Base-by-base conservation (phyloP, 2,113 vertebrate species). In the Picathartes gymnocephalus region DNA sequence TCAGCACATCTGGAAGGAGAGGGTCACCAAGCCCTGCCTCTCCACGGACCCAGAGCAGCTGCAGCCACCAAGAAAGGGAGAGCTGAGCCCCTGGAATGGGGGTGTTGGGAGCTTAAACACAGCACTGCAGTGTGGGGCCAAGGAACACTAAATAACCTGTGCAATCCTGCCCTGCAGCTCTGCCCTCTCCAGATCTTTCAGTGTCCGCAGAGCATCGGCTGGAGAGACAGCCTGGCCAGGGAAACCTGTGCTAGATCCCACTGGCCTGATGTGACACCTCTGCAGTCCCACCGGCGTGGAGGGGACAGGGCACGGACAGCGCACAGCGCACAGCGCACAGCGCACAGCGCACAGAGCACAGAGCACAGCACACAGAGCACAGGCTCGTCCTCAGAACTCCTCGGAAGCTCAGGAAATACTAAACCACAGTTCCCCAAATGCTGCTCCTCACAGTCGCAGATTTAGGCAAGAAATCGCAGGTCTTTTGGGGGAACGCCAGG, bases 211-310 rank as follows among this genome's bases (percentile, higher is more conserved):
- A 76, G 48, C 31, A 0, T 4, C 8, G 4, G 64, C 35, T 13
- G 16, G 21, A 60, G 73, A 0, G 0, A 3, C 2, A 1, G 6
- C 17, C 28, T 4, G 1, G 45, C 74, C 56, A 3, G 37, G 74
- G 3, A 9, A 50, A 22, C 39, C 40, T 48, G 18, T 15, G 3
- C 40, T 31, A 69, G 24, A 0, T 1, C 7, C 3, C 39, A 39
- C 18, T 21, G 25, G 4, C 3, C 3, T 7, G 45, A 31, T 18
- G 19, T 45, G 2, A 3, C 45, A 2, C 13, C 62, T 22, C 47
- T 20, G 65, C 70, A 13, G 64, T 4, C 0, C 10, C 47, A 3
- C n/a, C 1, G 37, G 2, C 7, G 0, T 2, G 4, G 6, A 27
- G 87, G 61, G 64, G 15, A 45, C 62, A 40, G n/a, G 3, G 0